Percentiles rank a stretch among this genome's conserved stretches.
Evolutionary conservation across 1,140 invertebrate genomes (phyloP).

Genomic region (Mamestra configurata): DNA sequence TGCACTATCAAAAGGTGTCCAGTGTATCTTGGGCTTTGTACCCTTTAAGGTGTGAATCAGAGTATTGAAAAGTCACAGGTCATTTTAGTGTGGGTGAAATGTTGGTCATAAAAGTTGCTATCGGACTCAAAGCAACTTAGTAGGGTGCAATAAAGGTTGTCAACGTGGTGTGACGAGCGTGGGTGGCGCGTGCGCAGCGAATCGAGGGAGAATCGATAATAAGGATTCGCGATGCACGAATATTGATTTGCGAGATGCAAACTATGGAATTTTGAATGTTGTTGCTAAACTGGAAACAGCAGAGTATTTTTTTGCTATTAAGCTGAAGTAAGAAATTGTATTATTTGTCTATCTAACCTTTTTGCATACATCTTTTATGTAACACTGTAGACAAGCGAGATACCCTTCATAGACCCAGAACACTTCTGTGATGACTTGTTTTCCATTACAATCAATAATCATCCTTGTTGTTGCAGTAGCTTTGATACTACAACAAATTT

Average conservation of each 20-base stretch:
- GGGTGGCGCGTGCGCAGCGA: constrained; percentile 33
- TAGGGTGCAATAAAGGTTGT: constrained; percentile 40
- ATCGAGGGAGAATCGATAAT: constrained; percentile 14
- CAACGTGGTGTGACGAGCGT: constrained; percentile 42
- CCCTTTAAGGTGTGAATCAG: not conserved
- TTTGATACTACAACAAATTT: too few relatives aligned
- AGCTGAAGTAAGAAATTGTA: too few relatives aligned
- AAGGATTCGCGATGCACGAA: constrained; percentile 2
- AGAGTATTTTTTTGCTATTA: too few relatives aligned
- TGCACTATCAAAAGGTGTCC: constrained; percentile 38
- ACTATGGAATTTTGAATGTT: not conserved
- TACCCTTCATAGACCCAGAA: too few relatives aligned
- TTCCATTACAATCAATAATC: too few relatives aligned
- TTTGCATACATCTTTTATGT: too few relatives aligned
- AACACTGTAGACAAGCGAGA: too few relatives aligned
- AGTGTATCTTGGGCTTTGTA: not conserved
- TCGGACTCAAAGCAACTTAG: constrained; percentile 50
- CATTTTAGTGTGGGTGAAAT: constrained; percentile 33
- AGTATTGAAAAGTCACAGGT: constrained; percentile 28
- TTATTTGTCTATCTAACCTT: too few relatives aligned
- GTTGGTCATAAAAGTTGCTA: constrained; percentile 30
- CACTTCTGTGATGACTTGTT: too few relatives aligned
- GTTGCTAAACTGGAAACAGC: not conserved
- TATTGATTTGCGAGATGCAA: not conserved
- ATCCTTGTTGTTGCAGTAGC: too few relatives aligned